Base-by-base conservation (phyloP, 2,888 invertebrate species). In the Trichacis sp. region DNA sequence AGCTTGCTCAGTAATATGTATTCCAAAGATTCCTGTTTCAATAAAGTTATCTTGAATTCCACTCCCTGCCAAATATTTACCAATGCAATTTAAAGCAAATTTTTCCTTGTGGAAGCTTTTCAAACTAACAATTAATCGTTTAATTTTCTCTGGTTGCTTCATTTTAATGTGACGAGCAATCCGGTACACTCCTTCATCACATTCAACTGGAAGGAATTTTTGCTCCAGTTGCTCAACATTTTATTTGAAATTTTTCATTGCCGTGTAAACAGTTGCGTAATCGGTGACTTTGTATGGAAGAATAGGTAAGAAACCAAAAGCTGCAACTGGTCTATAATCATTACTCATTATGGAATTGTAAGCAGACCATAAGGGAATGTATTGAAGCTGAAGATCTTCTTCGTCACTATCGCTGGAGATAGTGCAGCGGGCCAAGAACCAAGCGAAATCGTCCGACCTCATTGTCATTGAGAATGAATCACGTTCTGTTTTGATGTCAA, bases 31-130 rank as follows among this genome's bases (percentile, higher is more conserved):
- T 3, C 24, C 8, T 3, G 24, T 24, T 24, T 61, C 65, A n/a
- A 52, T 36, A 9, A 63, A 49, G 6, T 59, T 5, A 15, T 59
- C 30, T 18, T 68, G 59, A 8, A 52, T 36, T 0, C 60, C 56
- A 50, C 60, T 68, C 5, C 43, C 54, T 47, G 14, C 49, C 8
- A 68, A 12, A 15, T 68, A 64, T 43, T 64, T 68, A 8, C 64
- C 60, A 18, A 64, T 43, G 11, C 52, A 49, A 1, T 14, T 15
- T 1, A 52, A 38, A 2, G 29, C 9, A 12, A 38, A 8, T 60
- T 67, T 64, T 5, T 8, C 42, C 1, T 33, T 11, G 45, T 64
- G 67, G 43, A 63, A 59, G 48, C 43, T 54, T 0, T 62, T 52
- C 14, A 67, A n/a, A 11, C 19, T 40, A 1, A 67, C 38, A n/a